Evolutionary conservation across 37 sponge, comb jelly and placozoan species (phyloP).

Genomic region (Geodia barretti): DNA sequence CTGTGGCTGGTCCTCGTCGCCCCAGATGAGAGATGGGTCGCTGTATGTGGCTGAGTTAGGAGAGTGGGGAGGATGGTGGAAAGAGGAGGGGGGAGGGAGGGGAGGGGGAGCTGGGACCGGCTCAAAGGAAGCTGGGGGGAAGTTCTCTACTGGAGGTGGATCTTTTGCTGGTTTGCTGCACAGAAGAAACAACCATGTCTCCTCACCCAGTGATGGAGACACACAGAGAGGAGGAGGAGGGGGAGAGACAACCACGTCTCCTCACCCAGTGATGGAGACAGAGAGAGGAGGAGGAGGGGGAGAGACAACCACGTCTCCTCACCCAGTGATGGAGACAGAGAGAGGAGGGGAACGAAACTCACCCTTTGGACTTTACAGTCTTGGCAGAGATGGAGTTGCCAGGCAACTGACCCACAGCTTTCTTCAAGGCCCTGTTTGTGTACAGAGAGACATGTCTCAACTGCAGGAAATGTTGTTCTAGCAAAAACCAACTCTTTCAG

Average conservation of each 20-base stretch:
- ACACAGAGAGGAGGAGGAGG: too few species aligned
- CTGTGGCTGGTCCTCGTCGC: background rate
- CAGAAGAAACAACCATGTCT: too few species aligned
- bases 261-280: too few species aligned
- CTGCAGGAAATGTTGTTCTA: too few species aligned
- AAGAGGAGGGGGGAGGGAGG: constrained; percentile 6
- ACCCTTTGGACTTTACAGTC: background rate
- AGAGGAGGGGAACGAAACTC: too few species aligned
- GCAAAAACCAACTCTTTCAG: too few species aligned
- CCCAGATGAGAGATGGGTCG: background rate
- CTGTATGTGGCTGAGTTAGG: background rate
- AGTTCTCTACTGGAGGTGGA: background rate
- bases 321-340: too few species aligned
- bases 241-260: too few species aligned
- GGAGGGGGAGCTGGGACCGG: background rate
- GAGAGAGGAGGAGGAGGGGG: too few species aligned
- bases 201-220: too few species aligned
- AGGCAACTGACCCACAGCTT: constrained; percentile 22
- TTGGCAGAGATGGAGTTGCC: constrained; percentile 27
- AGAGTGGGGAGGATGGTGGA: constrained; percentile 1
- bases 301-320: too few species aligned
- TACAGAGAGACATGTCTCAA: background rate
- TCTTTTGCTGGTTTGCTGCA: too few species aligned
- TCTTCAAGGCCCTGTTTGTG: constrained; percentile 28
- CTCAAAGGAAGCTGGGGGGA: background rate